phyloP scores from a whole-genome alignment of 1,140 invertebrate genomes.

The Bombus difficillimus region DNA sequence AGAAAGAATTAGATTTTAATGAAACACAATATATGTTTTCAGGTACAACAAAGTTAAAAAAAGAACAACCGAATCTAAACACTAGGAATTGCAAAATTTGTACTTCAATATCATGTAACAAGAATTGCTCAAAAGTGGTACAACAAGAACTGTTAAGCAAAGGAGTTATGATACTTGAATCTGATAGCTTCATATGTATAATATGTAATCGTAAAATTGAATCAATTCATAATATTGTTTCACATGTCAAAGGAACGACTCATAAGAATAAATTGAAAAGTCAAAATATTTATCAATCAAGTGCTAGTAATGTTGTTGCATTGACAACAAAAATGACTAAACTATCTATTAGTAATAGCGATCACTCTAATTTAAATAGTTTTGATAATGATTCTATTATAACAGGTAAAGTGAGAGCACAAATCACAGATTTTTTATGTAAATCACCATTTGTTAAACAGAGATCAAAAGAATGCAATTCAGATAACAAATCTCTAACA shows the following conservation, averaged over 20 bases:
- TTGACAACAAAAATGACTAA: not conserved
- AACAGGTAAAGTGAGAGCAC: not conserved
- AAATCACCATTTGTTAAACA: not conserved
- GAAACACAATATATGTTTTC: not conserved
- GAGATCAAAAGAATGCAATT: too few species aligned
- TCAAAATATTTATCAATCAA: not conserved
- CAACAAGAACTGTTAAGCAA: not conserved
- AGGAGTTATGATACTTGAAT: not conserved
- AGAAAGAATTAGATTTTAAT: not conserved
- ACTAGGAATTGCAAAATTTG: not conserved
- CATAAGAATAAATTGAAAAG: not conserved
- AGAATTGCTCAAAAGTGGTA: not conserved
- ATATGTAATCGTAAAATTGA: not conserved
- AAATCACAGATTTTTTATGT: not conserved
- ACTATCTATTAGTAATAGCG: not conserved
- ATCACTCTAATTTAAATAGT: not conserved
- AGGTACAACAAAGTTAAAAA: not conserved
- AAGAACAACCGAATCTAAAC: too few species aligned
- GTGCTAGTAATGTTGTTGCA: too few species aligned
- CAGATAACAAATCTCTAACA: fast-evolving
- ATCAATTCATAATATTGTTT: not conserved
- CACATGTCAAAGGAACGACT: not conserved
- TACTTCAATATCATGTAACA: not conserved
- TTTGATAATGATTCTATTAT: not conserved
- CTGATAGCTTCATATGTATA: not conserved